A percentile compares a stretch with the other conserved stretches of the same genome.
These are phyloP conservation scores for Luidia sarsii DNA, from an alignment of 53 echinoderm and acorn worm species.

Conservation along the genomic window DNA sequence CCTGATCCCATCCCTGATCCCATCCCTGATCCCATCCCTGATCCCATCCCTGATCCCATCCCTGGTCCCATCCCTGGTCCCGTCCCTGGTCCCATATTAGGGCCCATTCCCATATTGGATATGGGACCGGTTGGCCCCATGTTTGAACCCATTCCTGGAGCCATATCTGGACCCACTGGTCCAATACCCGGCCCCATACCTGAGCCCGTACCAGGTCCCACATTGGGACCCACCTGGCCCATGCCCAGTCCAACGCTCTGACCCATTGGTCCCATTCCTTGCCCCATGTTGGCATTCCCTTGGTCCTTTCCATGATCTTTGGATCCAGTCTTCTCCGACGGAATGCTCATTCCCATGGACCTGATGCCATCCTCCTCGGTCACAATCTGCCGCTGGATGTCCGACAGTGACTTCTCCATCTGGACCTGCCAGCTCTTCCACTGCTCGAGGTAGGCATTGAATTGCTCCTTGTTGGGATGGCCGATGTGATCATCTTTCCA, in stretches of 20 bases:
- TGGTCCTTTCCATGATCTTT: conserved; percentile 27
- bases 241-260: conserved; percentile 29
- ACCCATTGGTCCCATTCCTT: conserved; percentile 14
- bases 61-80: conserved; percentile 11
- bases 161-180: conserved; percentile 19
- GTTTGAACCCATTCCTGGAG: conserved; percentile 23
- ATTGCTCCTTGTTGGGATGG: conserved; percentile 95
- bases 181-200: conserved; percentile 36
- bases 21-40: conserved; percentile 8
- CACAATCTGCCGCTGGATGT: conserved; percentile 77
- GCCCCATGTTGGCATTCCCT: background rate
- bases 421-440: conserved; percentile 95
- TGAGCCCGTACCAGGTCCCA: conserved; percentile 20
- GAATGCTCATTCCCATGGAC: conserved; percentile 23
- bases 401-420: conserved; percentile 75
- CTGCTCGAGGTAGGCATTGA: conserved; percentile 81
- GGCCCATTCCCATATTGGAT: background rate
- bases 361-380: conserved; percentile 30
- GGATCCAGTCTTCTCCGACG: background rate
- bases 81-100: background rate
- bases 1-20: background rate
- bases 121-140: too few species aligned
- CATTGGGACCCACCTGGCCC: conserved; percentile 24
- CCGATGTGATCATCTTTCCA: conserved; percentile 96
- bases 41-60: background rate